Percentiles rank a stretch among this genome's conserved stretches.
These are phyloP conservation scores for Catocala nupta DNA, from an alignment of 2,888 invertebrate species.

Conservation along the genomic window DNA sequence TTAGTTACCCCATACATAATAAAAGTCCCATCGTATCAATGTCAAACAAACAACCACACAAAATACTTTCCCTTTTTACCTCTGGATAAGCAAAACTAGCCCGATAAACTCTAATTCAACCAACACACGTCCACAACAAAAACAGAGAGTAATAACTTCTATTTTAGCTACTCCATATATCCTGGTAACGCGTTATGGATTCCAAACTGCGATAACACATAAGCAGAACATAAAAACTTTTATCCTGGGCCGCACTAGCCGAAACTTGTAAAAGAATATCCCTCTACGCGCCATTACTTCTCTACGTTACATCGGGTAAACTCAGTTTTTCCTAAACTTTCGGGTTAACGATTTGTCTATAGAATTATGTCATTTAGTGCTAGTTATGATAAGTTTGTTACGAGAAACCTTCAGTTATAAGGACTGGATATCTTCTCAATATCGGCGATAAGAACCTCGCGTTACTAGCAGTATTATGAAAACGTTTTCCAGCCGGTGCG, in stretches of 20 bases:
- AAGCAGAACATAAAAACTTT: conserved; percentile 84
- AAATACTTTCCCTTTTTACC: not conserved
- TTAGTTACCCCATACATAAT: not conserved
- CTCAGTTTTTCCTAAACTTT: conserved; percentile 63
- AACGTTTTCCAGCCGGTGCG: not conserved
- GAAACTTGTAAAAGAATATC: conserved; percentile 78
- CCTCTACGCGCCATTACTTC: conserved; percentile 78
- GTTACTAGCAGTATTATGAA: not conserved
- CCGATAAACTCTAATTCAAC: conserved; percentile 20
- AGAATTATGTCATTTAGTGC: conserved; percentile 51
- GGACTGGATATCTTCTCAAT: not conserved
- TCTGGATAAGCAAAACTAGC: conserved; percentile 11
- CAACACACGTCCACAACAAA: conserved; percentile 20
- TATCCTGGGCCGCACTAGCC: conserved; percentile 73
- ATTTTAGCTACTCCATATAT: conserved; percentile 24
- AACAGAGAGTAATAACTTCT: conserved; percentile 21
- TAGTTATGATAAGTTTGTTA: conserved; percentile 15
- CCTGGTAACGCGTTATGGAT: conserved; percentile 63
- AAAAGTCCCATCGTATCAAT: not conserved
- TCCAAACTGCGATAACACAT: conserved; percentile 73
- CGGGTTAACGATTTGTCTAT: conserved; percentile 60
- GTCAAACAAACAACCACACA: not conserved
- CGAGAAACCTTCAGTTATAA: not conserved
- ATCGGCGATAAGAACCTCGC: not conserved
- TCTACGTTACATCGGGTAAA: conserved; percentile 51